Evolutionary conservation across 2,113 vertebrate genomes (phyloP).

Genomic region (Acrocephalus kingi): DNA sequence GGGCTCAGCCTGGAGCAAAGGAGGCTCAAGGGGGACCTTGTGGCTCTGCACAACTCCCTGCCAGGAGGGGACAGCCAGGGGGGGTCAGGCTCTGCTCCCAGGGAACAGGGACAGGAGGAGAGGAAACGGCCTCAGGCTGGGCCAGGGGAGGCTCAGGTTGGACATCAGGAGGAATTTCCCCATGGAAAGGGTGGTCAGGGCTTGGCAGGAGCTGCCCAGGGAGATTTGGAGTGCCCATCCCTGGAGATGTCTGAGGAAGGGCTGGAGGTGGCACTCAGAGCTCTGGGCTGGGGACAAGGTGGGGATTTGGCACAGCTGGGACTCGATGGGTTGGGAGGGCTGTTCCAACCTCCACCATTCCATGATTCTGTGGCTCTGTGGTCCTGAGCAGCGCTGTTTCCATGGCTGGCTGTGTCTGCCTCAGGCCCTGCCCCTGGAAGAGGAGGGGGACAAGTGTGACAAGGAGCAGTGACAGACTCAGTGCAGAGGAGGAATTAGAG

Average conservation of each 20-base stretch:
- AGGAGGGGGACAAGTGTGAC: background rate
- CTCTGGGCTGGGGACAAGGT: background rate
- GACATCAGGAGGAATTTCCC: background rate
- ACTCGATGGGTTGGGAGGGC: rapidly evolving
- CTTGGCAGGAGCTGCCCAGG: background rate
- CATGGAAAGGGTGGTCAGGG: rapidly evolving
- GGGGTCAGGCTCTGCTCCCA: background rate
- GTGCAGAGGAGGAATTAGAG: background rate
- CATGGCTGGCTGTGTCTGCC: rapidly evolving
- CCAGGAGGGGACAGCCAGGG: background rate
- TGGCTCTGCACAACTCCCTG: background rate
- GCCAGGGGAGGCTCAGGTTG: background rate
- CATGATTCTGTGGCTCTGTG: background rate
- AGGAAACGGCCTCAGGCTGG: background rate
- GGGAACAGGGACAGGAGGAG: background rate
- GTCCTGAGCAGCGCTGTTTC: background rate
- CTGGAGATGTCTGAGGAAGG: background rate
- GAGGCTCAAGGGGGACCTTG: background rate
- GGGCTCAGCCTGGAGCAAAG: background rate
- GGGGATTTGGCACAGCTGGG: rapidly evolving
- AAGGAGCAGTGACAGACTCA: background rate
- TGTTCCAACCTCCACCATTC: rapidly evolving
- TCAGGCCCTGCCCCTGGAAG: background rate
- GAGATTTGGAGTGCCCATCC: background rate
- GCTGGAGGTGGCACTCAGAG: background rate